Conservation (phyloP, 2,797 vertebrate species). For the Alexandromys oeconomus region DNA sequence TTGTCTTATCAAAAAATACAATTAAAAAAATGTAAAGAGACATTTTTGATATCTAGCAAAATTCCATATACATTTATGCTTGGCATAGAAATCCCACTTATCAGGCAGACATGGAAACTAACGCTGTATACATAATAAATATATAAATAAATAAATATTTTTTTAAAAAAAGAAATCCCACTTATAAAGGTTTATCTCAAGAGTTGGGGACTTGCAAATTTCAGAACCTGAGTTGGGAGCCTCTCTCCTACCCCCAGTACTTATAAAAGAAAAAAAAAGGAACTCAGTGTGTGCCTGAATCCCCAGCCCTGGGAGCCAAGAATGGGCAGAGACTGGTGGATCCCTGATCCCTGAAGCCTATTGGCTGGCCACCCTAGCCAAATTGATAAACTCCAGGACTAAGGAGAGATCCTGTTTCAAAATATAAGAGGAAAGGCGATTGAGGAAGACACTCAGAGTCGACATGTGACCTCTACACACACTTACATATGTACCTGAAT, state of each 20-base stretch:
- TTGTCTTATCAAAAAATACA: background rate
- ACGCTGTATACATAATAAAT: no score
- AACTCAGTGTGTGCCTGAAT: background rate
- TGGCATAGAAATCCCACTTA: background rate
- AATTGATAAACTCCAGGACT: background rate
- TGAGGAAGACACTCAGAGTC: background rate
- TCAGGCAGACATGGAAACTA: background rate
- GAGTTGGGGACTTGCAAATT: background rate
- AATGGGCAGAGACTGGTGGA: background rate
- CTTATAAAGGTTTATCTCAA: conserved; percentile 25
- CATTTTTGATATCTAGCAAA: conserved; percentile 39
- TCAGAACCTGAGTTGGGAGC: background rate
- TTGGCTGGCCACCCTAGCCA: background rate
- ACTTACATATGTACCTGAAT: background rate
- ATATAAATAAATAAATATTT: no score
- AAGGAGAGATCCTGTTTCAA: background rate
- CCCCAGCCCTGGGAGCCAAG: background rate
- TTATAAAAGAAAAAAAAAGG: no score
- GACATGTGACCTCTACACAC: background rate
- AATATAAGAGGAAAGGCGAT: background rate
- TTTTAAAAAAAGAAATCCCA: background rate
- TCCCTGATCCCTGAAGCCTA: background rate
- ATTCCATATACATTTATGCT: background rate
- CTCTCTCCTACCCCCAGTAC: background rate
- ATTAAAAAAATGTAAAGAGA: background rate